Conservation (phyloP, 2,113 vertebrate species). For the Zapornia atra region DNA sequence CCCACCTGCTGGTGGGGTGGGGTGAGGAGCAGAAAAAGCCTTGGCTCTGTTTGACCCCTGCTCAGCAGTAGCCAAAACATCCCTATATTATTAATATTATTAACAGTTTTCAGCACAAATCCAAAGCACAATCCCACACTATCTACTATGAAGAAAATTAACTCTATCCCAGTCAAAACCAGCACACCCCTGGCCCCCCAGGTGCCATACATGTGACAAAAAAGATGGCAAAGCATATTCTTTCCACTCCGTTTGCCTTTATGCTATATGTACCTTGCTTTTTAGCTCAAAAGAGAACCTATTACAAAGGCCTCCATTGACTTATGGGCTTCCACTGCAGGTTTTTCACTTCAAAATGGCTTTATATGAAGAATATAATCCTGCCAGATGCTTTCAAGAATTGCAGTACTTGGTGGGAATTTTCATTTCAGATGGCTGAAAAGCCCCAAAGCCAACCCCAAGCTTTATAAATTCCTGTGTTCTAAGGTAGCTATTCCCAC, state of each 20-base stretch:
- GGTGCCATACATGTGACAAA: background rate
- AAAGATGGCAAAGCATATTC: background rate
- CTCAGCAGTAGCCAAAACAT: no score
- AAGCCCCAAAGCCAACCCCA: background rate
- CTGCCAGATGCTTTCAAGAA: background rate
- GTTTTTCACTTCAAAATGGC: background rate
- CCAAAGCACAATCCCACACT: no score
- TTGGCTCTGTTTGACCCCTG: no score
- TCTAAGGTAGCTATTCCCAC: background rate
- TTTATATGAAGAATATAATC: background rate
- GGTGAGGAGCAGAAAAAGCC: no score
- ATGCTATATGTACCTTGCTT: background rate
- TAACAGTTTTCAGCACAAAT: no score
- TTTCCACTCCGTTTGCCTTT: background rate
- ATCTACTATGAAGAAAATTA: no score
- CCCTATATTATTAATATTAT: no score
- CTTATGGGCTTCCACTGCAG: background rate
- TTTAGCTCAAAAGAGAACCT: background rate
- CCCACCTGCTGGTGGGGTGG: no score
- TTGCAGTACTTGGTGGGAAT: background rate
- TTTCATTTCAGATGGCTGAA: background rate
- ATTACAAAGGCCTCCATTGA: background rate
- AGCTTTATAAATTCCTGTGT: background rate
- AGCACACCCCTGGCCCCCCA: background rate
- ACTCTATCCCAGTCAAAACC: no score